These are phyloP conservation scores for Sarcophaga bullata DNA, from an alignment of 1,140 invertebrate species.

Conservation along the genomic window DNA sequence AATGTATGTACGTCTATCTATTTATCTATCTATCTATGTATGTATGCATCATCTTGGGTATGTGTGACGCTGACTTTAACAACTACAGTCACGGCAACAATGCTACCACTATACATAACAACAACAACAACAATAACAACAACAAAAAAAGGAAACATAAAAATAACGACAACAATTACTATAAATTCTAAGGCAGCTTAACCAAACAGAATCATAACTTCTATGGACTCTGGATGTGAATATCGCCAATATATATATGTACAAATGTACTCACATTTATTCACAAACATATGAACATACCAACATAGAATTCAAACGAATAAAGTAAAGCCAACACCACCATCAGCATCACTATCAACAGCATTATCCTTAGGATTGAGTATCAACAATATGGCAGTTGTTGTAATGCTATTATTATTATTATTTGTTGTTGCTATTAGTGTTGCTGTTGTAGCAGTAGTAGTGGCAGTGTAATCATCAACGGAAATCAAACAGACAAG, in stretches of 20 bases:
- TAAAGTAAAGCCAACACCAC: neutral
- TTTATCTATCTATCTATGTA: neutral
- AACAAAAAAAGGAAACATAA: neutral
- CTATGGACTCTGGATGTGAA: neutral
- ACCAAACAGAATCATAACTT: slow-evolving; percentile 24
- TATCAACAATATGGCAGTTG: slow-evolving; percentile 42
- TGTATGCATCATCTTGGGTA: neutral
- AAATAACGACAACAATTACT: neutral
- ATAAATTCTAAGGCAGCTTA: slow-evolving; percentile 18
- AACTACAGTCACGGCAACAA: neutral
- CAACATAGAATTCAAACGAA: too few species aligned
- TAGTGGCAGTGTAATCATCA: slow-evolving; percentile 51
- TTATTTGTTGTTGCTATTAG: too few species aligned
- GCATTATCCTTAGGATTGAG: slow-evolving; percentile 8
- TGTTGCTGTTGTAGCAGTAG: slow-evolving; percentile 32
- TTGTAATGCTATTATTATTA: neutral
- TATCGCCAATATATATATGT: neutral
- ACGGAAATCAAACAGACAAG: slow-evolving; percentile 64
- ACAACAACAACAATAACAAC: neutral
- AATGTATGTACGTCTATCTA: too few species aligned
- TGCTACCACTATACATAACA: neutral
- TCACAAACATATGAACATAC: too few species aligned
- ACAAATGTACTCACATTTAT: too few species aligned
- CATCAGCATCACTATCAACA: neutral
- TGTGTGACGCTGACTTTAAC: neutral